Base-by-base conservation (phyloP, 2,113 vertebrate species). In the Pangasianodon gigas region DNA sequence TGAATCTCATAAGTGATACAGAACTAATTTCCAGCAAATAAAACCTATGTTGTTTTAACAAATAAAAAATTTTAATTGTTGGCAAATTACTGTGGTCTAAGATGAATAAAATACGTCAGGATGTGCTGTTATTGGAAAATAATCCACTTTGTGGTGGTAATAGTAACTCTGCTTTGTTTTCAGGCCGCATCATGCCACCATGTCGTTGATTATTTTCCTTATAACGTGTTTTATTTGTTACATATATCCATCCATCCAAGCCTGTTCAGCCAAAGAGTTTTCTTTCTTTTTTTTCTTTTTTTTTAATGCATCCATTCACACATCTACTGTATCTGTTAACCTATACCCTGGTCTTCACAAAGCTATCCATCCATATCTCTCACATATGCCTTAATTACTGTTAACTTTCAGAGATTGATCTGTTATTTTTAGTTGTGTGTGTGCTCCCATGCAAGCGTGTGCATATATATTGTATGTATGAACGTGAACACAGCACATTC, bases 391-490 rank as follows among this genome's bases (percentile, higher is more conserved):
- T 62, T 11, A 24, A 77, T 77, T 79, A 51, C 74, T 32, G 26
- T 80, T 32, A 62, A 51, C 69, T 46, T 60, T 54, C 48, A 13
- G 13, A 24, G 54, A 69, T 16, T 11, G 60, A 58, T 56, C 24
- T 14, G 26, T 44, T 88, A 88, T 88, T 44, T 81, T 71, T 83
- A 82, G 60, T 10, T 74, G 24, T 41, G 21, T 37, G 46, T 87
- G 86, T 87, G 74, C 10, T 75, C 3, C 51, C 14, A 24, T 86
- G 84, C 44, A 14, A 54, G 18, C 8, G 46, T 32, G 7, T 51
- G 32, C 0, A 46, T 29, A 7, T n/a, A 37, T 52, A 13, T 29
- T 56, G 52, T 16, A 56, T 83, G 62, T 60, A 44, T 60, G 81
- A 60, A 75, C 21, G 37, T 88, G 86, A 41, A 88, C 24, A 32